These are phyloP conservation scores for Macrosiphum euphorbiae DNA, from an alignment of 2,888 invertebrate genomes.

Conservation along the genomic window DNA sequence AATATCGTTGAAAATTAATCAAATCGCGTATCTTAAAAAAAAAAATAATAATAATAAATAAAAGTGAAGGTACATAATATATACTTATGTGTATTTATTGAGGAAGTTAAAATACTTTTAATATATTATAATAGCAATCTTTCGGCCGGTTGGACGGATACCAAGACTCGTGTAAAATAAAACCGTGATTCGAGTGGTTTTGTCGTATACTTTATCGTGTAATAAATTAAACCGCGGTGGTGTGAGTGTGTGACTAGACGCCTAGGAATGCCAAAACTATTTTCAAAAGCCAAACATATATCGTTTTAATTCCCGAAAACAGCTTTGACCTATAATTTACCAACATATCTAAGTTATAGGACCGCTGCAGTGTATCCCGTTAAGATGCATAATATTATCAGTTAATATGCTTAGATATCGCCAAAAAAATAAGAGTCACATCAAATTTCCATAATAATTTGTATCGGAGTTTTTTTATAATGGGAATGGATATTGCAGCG, in stretches of 20 bases:
- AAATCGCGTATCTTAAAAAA: constrained; percentile 5
- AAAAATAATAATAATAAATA: not conserved
- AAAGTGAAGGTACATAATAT: not conserved
- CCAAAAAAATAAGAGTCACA: not conserved
- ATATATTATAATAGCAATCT: not conserved
- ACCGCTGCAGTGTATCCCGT: not conserved
- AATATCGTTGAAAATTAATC: constrained; percentile 17
- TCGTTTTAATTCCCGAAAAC: not conserved
- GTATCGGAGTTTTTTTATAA: not conserved
- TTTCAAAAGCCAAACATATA: constrained; percentile 24
- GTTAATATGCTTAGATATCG: not conserved
- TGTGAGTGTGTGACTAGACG: constrained; percentile 13
- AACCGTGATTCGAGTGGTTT: not conserved
- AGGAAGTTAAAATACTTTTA: not conserved
- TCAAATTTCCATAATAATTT: not conserved
- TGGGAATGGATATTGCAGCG: not conserved
- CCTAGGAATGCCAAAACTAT: constrained; percentile 26
- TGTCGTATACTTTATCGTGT: not conserved
- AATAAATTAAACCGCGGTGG: not conserved
- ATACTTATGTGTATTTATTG: not conserved
- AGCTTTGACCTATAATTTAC: not conserved
- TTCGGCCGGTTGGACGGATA: not conserved
- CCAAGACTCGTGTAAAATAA: constrained; percentile 14
- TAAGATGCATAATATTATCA: not conserved
- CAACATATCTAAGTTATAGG: not conserved